These are phyloP conservation scores for Calyptomena viridis DNA, from an alignment of 2,113 vertebrate genomes.

Conservation along the genomic window DNA sequence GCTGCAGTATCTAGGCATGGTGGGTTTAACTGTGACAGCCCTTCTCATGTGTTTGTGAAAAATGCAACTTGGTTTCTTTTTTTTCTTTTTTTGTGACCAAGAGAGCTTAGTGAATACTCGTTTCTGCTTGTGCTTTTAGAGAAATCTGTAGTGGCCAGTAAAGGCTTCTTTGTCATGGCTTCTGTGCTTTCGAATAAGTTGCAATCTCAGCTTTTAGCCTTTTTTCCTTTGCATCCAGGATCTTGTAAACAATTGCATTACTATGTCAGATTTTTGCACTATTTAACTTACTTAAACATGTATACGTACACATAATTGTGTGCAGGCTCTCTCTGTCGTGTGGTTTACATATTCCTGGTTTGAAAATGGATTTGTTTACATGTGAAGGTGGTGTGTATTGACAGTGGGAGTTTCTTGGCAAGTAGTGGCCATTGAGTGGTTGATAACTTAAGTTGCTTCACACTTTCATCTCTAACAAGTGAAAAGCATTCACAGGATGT, in stretches of 20 bases:
- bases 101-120: background rate
- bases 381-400: accelerated
- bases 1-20: background rate
- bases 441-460: background rate
- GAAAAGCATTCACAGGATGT: background rate
- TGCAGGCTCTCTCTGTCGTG: background rate
- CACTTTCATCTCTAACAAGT: background rate
- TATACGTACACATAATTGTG: accelerated
- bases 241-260: background rate
- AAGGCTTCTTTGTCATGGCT: background rate
- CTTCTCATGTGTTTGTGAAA: accelerated
- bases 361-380: background rate
- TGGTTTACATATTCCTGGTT: background rate
- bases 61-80: background rate
- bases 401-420: background rate
- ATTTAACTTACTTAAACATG: background rate
- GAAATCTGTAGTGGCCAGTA: no score
- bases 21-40: background rate
- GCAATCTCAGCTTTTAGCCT: background rate
- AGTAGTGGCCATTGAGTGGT: background rate
- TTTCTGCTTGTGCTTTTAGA: background rate
- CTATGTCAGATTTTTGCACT: background rate
- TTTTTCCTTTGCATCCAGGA: background rate
- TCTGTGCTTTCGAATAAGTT: background rate
- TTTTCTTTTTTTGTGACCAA: background rate